A percentile compares a stretch with the other conserved stretches of the same genome.
phyloP scores from a whole-genome alignment of 2,888 invertebrate genomes.

The Drosophila fulvimacula region DNA sequence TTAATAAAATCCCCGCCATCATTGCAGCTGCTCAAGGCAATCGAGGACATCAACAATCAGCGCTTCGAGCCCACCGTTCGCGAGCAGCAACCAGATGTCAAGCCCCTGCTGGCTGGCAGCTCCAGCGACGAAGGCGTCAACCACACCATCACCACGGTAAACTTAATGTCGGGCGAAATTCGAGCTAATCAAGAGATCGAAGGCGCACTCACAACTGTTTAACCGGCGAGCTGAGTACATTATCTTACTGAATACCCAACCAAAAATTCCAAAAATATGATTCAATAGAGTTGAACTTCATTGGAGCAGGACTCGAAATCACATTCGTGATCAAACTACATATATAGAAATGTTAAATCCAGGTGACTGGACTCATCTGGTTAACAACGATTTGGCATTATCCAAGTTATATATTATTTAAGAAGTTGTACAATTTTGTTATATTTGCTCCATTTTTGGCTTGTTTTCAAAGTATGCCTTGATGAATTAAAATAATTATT shows the following conservation, averaged over 20 bases:
- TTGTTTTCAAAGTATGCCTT: too few relatives aligned
- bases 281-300: background rate
- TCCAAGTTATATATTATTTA: background rate
- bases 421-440: background rate
- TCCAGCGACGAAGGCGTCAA: constrained; percentile 83
- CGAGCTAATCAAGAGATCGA: background rate
- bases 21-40: constrained; percentile 91
- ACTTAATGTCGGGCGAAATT: constrained; percentile 61
- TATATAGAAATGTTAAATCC: constrained; percentile 10
- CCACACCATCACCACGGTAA: constrained; percentile 83
- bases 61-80: constrained; percentile 85
- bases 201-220: constrained; percentile 15
- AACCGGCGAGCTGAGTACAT: background rate
- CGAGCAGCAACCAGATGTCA: constrained; percentile 67
- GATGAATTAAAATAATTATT: background rate
- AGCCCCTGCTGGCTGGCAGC: constrained; percentile 62
- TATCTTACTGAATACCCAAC: background rate
- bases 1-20: background rate
- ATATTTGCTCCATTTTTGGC: background rate
- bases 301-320: constrained; percentile 44
- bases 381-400: background rate
- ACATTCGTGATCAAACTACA: constrained; percentile 14
- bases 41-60: constrained; percentile 95
- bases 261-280: background rate
- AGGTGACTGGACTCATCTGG: constrained; percentile 26